Conservation (phyloP, 2,888 invertebrate species). For the Ectemnius lituratus region DNA sequence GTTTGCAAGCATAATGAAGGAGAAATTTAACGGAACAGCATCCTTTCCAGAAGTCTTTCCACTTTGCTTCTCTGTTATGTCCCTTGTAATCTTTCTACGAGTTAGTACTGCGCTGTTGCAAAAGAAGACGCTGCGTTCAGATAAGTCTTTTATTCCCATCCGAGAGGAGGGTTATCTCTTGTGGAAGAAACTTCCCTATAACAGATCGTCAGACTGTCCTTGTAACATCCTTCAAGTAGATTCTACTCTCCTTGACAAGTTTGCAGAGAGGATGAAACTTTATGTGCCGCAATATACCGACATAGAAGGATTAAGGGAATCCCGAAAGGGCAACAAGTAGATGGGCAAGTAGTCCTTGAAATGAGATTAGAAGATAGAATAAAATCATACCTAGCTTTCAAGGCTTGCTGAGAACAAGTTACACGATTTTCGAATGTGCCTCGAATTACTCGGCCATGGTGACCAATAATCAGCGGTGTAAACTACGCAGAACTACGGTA, state of each 20-base stretch:
- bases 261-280: background rate
- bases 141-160: background rate
- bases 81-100: background rate
- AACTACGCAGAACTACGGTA: conserved; percentile 45
- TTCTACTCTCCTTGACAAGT: background rate
- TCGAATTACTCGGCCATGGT: conserved; percentile 7
- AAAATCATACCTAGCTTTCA: conserved; percentile 10
- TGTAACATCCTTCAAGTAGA: background rate
- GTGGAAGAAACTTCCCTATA: background rate
- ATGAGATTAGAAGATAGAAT: conserved; percentile 31
- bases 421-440: background rate
- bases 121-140: background rate
- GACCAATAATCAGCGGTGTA: conserved; percentile 63
- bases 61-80: background rate
- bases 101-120: background rate
- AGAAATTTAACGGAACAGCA: background rate
- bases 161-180: background rate
- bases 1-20: background rate
- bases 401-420: background rate
- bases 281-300: background rate
- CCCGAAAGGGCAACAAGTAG: background rate
- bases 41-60: background rate
- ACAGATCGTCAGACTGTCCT: background rate
- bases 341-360: conserved; percentile 21
- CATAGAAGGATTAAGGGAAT: conserved; percentile 32